These are phyloP conservation scores for Ambastaia sidthimunki DNA, from an alignment of 2,797 vertebrate species.

Conservation along the genomic window DNA sequence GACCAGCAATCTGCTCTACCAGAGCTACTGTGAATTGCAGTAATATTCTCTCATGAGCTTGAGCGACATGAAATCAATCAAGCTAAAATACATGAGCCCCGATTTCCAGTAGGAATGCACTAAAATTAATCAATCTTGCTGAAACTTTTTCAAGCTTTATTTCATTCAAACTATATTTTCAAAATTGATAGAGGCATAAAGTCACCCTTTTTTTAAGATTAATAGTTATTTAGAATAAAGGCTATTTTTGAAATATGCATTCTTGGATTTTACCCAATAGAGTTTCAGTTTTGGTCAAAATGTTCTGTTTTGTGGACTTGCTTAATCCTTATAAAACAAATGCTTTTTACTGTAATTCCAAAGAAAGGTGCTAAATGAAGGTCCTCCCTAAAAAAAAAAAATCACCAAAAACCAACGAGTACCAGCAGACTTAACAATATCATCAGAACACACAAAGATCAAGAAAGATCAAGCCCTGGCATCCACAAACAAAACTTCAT, in stretches of 20 bases:
- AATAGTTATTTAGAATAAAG: too few species aligned
- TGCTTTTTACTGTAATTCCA: background rate
- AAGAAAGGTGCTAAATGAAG: background rate
- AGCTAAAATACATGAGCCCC: background rate
- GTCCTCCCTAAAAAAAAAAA: conserved; percentile 13
- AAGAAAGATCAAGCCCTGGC: conserved; percentile 2
- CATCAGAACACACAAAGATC: conserved; percentile 11
- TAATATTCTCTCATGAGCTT: background rate
- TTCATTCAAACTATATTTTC: too few species aligned
- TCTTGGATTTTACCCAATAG: background rate
- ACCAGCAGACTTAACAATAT: background rate
- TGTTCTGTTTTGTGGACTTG: background rate
- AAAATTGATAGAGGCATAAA: too few species aligned
- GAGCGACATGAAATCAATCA: conserved; percentile 2
- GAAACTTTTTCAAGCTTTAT: too few species aligned
- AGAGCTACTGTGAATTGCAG: conserved; percentile 13
- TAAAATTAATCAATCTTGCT: background rate
- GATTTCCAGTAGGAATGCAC: background rate
- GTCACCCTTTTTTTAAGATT: too few species aligned
- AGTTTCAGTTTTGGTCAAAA: too few species aligned
- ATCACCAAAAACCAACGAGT: conserved; percentile 24
- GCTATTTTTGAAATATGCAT: background rate
- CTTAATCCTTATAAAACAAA: background rate
- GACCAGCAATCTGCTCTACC: background rate
- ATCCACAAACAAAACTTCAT: background rate